These are phyloP conservation scores for Epinephelus malabaricus DNA, from an alignment of 2,797 vertebrate species.

Conservation along the genomic window DNA sequence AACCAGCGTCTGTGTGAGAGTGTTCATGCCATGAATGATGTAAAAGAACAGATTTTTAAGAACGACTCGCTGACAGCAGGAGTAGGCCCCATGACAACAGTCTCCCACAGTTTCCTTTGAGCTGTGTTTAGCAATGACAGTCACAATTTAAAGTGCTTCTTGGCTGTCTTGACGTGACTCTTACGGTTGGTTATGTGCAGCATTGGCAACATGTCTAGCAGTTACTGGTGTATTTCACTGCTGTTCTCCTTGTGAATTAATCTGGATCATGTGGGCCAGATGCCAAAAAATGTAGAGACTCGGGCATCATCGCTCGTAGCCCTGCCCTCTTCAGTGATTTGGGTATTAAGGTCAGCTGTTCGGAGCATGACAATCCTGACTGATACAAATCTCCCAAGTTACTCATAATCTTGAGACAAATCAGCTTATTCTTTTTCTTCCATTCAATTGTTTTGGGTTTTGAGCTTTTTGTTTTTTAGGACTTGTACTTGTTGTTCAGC, in stretches of 20 bases:
- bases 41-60: neutral
- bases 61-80: slow-evolving; percentile 26
- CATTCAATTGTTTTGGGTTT: slow-evolving; percentile 46
- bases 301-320: neutral
- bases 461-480: slow-evolving; percentile 38
- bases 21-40: slow-evolving; percentile 28
- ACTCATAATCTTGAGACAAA: slow-evolving; percentile 67
- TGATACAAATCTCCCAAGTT: slow-evolving; percentile 62
- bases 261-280: slow-evolving; percentile 39
- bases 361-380: slow-evolving; percentile 46
- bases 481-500: neutral
- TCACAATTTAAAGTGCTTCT: slow-evolving; percentile 39
- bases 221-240: neutral
- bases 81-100: neutral
- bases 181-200: neutral
- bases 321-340: slow-evolving; percentile 32
- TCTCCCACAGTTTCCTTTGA: slow-evolving; percentile 37
- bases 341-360: slow-evolving; percentile 77
- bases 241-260: slow-evolving; percentile 14
- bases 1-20: neutral
- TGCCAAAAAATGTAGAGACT: slow-evolving; percentile 32
- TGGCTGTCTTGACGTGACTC: slow-evolving; percentile 18
- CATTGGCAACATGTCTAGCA: neutral
- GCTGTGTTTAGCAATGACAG: slow-evolving; percentile 34
- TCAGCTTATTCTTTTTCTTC: slow-evolving; percentile 52